These are phyloP conservation scores for Aegithalos caudatus DNA, from an alignment of 2,113 vertebrate genomes.

Conservation along the genomic window DNA sequence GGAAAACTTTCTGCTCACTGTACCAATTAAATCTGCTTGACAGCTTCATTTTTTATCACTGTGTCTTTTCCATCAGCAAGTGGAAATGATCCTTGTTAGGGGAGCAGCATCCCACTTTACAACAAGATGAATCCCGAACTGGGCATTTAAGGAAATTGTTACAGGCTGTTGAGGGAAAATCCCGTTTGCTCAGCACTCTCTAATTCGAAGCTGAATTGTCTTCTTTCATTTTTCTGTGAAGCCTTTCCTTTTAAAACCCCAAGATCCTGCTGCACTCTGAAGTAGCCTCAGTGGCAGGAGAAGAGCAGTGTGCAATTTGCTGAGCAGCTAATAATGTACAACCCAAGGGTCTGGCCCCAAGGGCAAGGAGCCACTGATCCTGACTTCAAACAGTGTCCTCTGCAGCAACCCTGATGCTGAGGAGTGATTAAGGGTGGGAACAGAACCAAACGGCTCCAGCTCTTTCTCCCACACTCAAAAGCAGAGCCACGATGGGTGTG, in stretches of 20 bases:
- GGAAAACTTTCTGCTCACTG: neutral
- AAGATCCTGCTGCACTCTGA: accelerated
- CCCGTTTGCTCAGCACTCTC: conserved; percentile 14
- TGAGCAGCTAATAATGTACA: neutral
- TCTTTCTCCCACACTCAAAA: neutral
- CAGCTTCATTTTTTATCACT: neutral
- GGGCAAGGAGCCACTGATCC: conserved; percentile 1
- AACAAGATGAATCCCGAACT: conserved; percentile 34
- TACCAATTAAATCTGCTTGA: conserved; percentile 39
- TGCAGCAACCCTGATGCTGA: neutral
- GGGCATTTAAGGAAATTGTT: conserved; percentile 36
- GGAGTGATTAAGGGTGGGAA: neutral
- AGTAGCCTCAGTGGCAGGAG: neutral
- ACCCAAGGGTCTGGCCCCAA: neutral
- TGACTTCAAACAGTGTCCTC: neutral
- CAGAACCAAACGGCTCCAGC: neutral
- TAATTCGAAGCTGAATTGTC: neutral
- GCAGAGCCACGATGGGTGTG: accelerated
- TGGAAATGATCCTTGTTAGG: conserved; percentile 8
- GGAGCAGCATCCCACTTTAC: conserved; percentile 27
- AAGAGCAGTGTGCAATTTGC: neutral
- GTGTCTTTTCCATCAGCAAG: neutral
- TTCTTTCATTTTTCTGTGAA: neutral
- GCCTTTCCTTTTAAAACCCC: neutral
- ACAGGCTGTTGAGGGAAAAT: neutral